Evolutionary conservation across 37 sponge, comb jelly and placozoan genomes (phyloP).

Genomic region (Bolinopsis microptera): DNA sequence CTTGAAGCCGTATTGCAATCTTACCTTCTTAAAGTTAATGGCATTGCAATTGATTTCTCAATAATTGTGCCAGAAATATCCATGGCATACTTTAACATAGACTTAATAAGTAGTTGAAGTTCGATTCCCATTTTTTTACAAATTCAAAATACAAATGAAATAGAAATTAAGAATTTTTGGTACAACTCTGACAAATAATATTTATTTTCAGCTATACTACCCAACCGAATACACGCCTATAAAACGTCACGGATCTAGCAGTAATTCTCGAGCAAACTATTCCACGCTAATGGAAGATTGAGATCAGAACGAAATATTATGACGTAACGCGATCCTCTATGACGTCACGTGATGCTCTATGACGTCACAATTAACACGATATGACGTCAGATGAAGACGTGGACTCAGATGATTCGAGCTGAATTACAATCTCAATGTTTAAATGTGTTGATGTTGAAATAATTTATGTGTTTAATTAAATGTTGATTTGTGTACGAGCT

Average conservation of each 20-base stretch:
- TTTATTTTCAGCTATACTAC: conserved; percentile 46
- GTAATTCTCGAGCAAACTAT: neutral
- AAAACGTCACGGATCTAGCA: conserved; percentile 37
- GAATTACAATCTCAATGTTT: neutral
- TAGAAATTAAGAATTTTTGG: too few relatives aligned
- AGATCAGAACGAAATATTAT: too few relatives aligned
- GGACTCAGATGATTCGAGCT: neutral
- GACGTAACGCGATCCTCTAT: too few relatives aligned
- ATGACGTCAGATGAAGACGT: neutral
- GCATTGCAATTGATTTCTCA: too few relatives aligned
- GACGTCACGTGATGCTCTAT: neutral
- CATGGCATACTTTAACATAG: too few relatives aligned
- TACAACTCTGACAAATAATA: too few relatives aligned
- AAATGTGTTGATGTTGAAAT: neutral
- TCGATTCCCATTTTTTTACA: too few relatives aligned
- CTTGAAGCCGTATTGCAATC: too few relatives aligned
- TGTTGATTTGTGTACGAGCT: neutral
- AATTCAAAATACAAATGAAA: too few relatives aligned
- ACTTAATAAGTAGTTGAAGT: too few relatives aligned
- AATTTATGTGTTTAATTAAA: neutral
- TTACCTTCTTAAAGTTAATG: too few relatives aligned
- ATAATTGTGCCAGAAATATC: too few relatives aligned
- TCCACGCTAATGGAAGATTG: conserved; percentile 48
- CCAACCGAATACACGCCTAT: conserved; percentile 62
- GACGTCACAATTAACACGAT: neutral